These are phyloP conservation scores for Scrobipalpa costella DNA, from an alignment of 2,888 invertebrate genomes.

Conservation along the genomic window DNA sequence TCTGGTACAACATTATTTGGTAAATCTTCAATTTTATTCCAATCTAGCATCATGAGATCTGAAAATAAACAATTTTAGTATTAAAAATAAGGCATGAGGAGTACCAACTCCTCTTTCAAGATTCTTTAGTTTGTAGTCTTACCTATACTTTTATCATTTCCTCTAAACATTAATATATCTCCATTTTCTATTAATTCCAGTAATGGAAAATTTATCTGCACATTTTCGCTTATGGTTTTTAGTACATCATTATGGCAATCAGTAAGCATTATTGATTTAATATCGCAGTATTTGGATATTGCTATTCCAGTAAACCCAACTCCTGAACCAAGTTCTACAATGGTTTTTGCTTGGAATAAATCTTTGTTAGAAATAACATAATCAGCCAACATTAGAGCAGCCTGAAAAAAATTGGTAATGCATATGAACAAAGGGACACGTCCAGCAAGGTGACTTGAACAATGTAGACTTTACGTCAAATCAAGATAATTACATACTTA, in stretches of 20 bases:
- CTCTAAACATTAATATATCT: neutral
- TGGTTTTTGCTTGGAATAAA: slow-evolving; percentile 74
- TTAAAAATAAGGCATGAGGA: neutral
- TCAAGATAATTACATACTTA: no score
- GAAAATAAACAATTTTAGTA: slow-evolving; percentile 36
- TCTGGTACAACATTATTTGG: slow-evolving; percentile 53
- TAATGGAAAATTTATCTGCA: slow-evolving; percentile 79
- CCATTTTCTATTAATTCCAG: neutral
- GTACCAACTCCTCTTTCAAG: neutral
- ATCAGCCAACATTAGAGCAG: slow-evolving; percentile 85
- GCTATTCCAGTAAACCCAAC: slow-evolving; percentile 87
- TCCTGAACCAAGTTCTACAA: slow-evolving; percentile 90
- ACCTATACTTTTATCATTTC: neutral
- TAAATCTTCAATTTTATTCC: slow-evolving; percentile 54
- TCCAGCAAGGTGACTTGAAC: no score
- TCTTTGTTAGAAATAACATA: slow-evolving; percentile 83
- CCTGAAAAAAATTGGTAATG: no score
- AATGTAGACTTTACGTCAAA: no score
- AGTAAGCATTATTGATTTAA: slow-evolving; percentile 81
- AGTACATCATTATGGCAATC: slow-evolving; percentile 87
- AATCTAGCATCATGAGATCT: slow-evolving; percentile 63
- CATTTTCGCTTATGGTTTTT: slow-evolving; percentile 82
- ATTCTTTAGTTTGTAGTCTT: no score
- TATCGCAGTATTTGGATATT: slow-evolving; percentile 77
- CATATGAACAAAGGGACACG: slow-evolving; percentile 22